These are phyloP conservation scores for Globodera rostochiensis DNA, from an alignment of 1,140 invertebrate species.

Conservation along the genomic window DNA sequence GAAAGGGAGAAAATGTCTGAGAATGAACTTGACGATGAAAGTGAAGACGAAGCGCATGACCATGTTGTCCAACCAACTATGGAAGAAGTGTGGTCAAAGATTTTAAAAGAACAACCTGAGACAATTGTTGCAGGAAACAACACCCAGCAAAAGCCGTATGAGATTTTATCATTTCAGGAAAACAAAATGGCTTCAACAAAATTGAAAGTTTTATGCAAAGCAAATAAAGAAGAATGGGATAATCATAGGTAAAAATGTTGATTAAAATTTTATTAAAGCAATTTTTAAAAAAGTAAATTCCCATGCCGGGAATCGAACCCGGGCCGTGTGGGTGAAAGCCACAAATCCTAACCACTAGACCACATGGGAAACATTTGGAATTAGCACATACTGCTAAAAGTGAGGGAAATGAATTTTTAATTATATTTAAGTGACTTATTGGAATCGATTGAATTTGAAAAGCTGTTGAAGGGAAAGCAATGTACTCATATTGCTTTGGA, in stretches of 20 bases:
- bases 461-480: not conserved
- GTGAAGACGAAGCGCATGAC: not conserved
- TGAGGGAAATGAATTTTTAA: not conserved
- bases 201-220: not conserved
- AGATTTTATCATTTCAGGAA: not conserved
- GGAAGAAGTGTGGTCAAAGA: not conserved
- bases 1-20: not conserved
- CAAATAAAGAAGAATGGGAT: not conserved
- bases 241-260: not conserved
- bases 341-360: conserved; percentile 78
- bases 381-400: no score
- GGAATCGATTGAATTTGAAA: not conserved
- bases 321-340: conserved; percentile 82
- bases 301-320: conserved; percentile 82
- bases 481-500: not conserved
- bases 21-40: not conserved
- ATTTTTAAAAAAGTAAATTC: conserved; percentile 65
- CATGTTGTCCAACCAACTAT: not conserved
- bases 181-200: not conserved
- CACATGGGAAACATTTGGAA: conserved; percentile 59
- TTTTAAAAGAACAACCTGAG: not conserved
- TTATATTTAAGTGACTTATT: not conserved
- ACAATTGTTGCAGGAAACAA: no score
- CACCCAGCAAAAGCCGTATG: not conserved
- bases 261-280: no score